Conservation (phyloP, 1,140 invertebrate species). For the Polyergus mexicanus region DNA sequence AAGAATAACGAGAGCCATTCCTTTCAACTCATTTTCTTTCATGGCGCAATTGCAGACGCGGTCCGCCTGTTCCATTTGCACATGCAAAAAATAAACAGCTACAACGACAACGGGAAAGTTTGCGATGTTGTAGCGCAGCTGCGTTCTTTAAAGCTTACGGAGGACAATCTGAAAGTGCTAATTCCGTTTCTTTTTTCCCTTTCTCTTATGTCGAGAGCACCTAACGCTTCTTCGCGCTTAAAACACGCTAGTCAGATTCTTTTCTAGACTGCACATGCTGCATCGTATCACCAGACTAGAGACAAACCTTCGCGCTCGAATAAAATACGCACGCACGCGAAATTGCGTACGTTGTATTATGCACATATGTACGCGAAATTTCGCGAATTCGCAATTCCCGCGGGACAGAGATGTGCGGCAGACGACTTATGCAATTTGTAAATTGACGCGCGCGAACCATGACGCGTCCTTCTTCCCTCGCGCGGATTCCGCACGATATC, state of each 20-base stretch:
- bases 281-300: background rate
- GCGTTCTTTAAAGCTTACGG: conserved; percentile 34
- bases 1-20: conserved; percentile 65
- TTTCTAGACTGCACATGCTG: background rate
- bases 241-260: conserved; percentile 31
- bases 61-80: conserved; percentile 32
- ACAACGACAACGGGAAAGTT: conserved; percentile 62
- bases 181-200: conserved; percentile 46
- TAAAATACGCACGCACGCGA: background rate
- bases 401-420: background rate
- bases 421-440: conserved; percentile 51
- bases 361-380: conserved; percentile 30
- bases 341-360: background rate
- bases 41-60: conserved; percentile 62
- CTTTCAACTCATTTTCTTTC: conserved; percentile 65
- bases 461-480: conserved; percentile 1
- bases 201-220: conserved; percentile 20
- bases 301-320: conserved; percentile 8
- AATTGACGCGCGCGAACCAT: conserved; percentile 55
- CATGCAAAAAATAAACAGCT: conserved; percentile 48
- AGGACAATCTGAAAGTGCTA: conserved; percentile 39
- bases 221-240: conserved; percentile 40
- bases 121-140: conserved; percentile 47
- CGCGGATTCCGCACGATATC: conserved; percentile 22
- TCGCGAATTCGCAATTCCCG: conserved; percentile 5